A percentile compares a stretch with the other conserved stretches of the same genome.
Evolutionary conservation across 2,888 invertebrate genomes (phyloP).

Genomic region (Ptychoptera contaminata): DNA sequence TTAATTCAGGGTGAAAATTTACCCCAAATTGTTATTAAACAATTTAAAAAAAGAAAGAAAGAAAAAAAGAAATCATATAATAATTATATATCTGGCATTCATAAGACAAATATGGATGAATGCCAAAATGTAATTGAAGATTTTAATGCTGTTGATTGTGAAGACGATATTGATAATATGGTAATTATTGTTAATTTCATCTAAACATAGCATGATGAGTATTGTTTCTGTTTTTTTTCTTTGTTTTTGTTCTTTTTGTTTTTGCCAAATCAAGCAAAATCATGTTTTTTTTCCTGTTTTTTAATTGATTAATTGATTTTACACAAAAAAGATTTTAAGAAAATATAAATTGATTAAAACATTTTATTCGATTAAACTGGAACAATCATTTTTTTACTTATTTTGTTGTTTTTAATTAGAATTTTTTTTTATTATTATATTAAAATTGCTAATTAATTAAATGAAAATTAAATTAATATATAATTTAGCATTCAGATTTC

Average conservation of each 20-base stretch:
- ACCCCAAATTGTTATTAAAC: neutral
- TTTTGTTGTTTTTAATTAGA: neutral
- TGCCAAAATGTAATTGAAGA: conserved; percentile 26
- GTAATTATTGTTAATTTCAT: conserved; percentile 2
- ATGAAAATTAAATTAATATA: conserved; percentile 1
- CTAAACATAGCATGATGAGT: neutral
- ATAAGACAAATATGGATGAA: conserved; percentile 31
- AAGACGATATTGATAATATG: conserved; percentile 18
- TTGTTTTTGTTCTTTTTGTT: neutral
- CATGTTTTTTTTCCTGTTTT: no score
- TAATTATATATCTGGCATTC: neutral
- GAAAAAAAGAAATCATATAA: neutral
- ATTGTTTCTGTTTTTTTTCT: neutral
- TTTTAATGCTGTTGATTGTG: conserved; percentile 22
- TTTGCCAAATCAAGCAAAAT: neutral
- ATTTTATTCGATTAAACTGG: neutral
- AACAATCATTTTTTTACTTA: neutral
- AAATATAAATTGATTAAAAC: neutral
- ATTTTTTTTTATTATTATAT: neutral
- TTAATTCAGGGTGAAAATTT: neutral
- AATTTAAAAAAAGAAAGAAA: neutral
- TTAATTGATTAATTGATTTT: no score
- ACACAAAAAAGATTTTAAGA: neutral
- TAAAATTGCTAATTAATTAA: conserved; percentile 1
- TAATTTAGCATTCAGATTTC: neutral